A percentile compares a stretch with the other conserved stretches of the same genome.
Conservation (phyloP, 1,140 invertebrate genomes). For the Chionoecetes opilio region DNA sequence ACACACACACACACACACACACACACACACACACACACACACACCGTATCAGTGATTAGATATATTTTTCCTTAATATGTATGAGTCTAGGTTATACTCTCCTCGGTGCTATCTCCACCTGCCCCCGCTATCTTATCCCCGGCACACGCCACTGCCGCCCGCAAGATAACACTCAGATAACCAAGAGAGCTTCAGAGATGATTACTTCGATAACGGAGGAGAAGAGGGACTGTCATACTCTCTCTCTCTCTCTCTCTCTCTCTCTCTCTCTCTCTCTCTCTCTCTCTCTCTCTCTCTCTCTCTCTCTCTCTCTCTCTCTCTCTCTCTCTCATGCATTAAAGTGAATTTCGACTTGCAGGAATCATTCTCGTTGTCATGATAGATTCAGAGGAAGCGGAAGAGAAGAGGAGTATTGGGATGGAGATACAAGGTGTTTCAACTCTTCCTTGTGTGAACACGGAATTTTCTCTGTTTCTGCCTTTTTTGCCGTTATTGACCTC, state of each 20-base stretch:
- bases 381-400: too few species aligned
- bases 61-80: background rate
- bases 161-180: slow-evolving; percentile 47
- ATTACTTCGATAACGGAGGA: background rate
- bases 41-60: background rate
- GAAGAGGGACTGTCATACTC: background rate
- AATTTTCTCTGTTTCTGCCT: too few species aligned
- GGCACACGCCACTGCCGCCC: slow-evolving; percentile 39
- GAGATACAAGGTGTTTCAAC: too few species aligned
- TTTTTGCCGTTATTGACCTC: too few species aligned
- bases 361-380: too few species aligned
- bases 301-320: slow-evolving; percentile 18
- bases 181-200: slow-evolving; percentile 39
- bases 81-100: background rate
- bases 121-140: slow-evolving; percentile 5
- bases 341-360: too few species aligned
- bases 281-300: slow-evolving; percentile 38
- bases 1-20: slow-evolving; percentile 22
- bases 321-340: background rate
- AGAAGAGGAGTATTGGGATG: background rate
- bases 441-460: too few species aligned
- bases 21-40: slow-evolving; percentile 36
- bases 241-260: background rate
- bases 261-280: background rate
- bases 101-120: background rate